These are phyloP conservation scores for Epinotia bilunana DNA, from an alignment of 2,888 invertebrate genomes.

Conservation along the genomic window DNA sequence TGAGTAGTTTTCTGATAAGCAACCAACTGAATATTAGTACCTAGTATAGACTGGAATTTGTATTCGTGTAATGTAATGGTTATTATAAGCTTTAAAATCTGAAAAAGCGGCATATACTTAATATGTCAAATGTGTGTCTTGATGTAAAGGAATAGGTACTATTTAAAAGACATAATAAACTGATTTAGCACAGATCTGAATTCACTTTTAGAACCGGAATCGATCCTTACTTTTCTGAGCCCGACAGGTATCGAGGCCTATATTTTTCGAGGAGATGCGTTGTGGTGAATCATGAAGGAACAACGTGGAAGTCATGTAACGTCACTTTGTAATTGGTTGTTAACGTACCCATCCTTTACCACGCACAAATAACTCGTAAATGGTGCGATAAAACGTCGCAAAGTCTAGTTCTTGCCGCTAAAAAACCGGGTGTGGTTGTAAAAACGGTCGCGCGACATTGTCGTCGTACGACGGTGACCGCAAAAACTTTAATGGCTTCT, in stretches of 20 bases:
- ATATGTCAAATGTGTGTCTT: too few species aligned
- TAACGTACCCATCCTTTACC: neutral
- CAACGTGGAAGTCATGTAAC: neutral
- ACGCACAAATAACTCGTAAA: slow-evolving; percentile 12
- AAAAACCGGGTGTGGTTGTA: slow-evolving; percentile 53
- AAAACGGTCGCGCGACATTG: slow-evolving; percentile 63
- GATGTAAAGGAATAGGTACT: too few species aligned
- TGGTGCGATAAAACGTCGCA: slow-evolving; percentile 20
- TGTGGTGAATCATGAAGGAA: neutral
- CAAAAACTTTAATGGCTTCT: slow-evolving; percentile 73
- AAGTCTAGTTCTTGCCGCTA: slow-evolving; percentile 35
- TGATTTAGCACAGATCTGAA: too few species aligned
- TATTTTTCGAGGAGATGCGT: neutral
- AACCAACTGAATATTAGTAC: neutral
- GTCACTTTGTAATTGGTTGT: neutral
- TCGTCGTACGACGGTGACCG: slow-evolving; percentile 59
- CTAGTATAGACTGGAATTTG: neutral
- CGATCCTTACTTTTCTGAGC: too few species aligned
- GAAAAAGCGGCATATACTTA: too few species aligned
- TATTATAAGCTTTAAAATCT: too few species aligned
- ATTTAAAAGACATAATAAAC: too few species aligned
- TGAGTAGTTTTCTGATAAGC: neutral
- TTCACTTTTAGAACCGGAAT: too few species aligned
- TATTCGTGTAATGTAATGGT: too few species aligned
- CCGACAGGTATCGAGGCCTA: neutral